Evolutionary conservation across 2,888 invertebrate species (phyloP).

Genomic region (Drosophila buzzatii): DNA sequence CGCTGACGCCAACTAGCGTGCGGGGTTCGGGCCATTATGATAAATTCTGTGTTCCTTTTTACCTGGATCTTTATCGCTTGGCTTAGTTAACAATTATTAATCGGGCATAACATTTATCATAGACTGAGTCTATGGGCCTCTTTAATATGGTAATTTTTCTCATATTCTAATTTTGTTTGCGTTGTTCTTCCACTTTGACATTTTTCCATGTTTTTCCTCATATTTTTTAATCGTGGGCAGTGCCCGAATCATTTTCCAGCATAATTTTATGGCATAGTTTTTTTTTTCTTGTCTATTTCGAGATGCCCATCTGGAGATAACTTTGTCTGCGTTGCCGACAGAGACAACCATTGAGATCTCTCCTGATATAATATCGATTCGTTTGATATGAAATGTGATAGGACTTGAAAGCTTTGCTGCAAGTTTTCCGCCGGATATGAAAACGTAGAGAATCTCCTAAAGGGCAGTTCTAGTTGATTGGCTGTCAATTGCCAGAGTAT

Average conservation of each 20-base stretch:
- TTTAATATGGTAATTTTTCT: constrained; percentile 65
- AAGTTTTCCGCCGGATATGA: constrained; percentile 59
- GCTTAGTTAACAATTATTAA: constrained; percentile 81
- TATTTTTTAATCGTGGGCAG: constrained; percentile 32
- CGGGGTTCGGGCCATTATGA: constrained; percentile 38
- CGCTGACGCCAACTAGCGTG: constrained; percentile 42
- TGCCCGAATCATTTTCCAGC: constrained; percentile 45
- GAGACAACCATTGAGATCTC: constrained; percentile 37
- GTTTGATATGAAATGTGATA: constrained; percentile 54
- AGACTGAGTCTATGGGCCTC: constrained; percentile 30
- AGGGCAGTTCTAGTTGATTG: constrained; percentile 27
- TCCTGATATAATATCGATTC: constrained; percentile 30
- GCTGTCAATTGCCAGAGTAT: constrained; percentile 45
- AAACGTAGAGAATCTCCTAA: constrained; percentile 23
- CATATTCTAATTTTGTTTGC: constrained; percentile 38
- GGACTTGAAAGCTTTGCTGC: constrained; percentile 41
- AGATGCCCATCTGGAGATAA: constrained; percentile 58
- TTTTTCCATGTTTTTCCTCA: constrained; percentile 18
- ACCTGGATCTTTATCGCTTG: constrained; percentile 63
- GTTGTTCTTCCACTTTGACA: constrained; percentile 45
- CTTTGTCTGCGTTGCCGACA: constrained; percentile 61
- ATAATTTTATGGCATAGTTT: constrained; percentile 50
- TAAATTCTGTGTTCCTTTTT: constrained; percentile 41
- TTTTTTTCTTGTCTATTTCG: constrained; percentile 1
- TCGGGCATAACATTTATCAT: constrained; percentile 80